phyloP scores from a whole-genome alignment of 1,140 invertebrate genomes.

The Drosophila varians region DNA sequence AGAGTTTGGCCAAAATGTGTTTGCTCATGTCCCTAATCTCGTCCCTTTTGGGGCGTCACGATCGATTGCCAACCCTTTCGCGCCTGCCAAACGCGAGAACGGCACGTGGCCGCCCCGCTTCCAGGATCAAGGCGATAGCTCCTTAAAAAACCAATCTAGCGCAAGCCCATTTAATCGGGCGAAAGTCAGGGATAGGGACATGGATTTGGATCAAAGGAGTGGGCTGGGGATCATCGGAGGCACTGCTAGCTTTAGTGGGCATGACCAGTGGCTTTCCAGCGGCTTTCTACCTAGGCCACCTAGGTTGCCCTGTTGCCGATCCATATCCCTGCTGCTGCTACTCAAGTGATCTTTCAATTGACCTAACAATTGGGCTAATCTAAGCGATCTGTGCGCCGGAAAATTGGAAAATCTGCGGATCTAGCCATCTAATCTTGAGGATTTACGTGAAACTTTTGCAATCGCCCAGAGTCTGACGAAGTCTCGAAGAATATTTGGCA shows the following conservation, averaged over 20 bases:
- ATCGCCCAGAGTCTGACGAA: conserved; percentile 12
- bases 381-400: conserved; percentile 4
- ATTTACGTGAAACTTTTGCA: conserved; percentile 76
- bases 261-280: conserved; percentile 45
- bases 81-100: conserved; percentile 20
- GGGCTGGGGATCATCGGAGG: conserved; percentile 19
- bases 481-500: conserved; percentile 59
- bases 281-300: conserved; percentile 16
- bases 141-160: not conserved
- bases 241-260: conserved; percentile 51
- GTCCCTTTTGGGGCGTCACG: conserved; percentile 46
- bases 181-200: conserved; percentile 16
- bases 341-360: conserved; percentile 71
- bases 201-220: not conserved
- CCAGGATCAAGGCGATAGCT: not conserved
- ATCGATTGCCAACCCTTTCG: conserved; percentile 42
- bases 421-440: conserved; percentile 67
- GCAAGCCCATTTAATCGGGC: not conserved
- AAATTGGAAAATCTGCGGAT: conserved; percentile 24
- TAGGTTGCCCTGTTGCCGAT: not conserved
- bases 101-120: conserved; percentile 45
- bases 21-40: conserved; percentile 60
- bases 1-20: conserved; percentile 41
- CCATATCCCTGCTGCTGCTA: conserved; percentile 1
- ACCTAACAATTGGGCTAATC: conserved; percentile 73